Base-by-base conservation (phyloP, 2,888 invertebrate species). In the Tenodera sinensis region DNA sequence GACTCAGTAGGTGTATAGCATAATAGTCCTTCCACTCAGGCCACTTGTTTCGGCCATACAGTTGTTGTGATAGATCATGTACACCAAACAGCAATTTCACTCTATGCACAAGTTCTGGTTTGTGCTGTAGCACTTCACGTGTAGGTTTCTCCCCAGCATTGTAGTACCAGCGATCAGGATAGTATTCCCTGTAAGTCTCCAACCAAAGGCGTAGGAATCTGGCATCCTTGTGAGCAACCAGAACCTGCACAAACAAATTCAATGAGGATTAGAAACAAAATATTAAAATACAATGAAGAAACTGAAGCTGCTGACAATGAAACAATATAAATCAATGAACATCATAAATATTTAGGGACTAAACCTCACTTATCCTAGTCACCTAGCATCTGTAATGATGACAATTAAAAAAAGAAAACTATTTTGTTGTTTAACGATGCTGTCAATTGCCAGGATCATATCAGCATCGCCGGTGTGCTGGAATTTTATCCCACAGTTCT, bases 81-180 rank as follows among this genome's bases (percentile, higher is more conserved):
- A 87, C 87, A 4, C 87, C 87, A 82, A 87, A 87, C 28, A 83
- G 27, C 1, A 15, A 8, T 71, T 34, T 81, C 54, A 87, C 87
- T 82, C 87, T 81, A 25, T 87, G 87, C 87, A 87, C 87, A n/a
- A 87, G 30, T 30, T 87, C 87, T 34, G 87, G 87, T 87, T 34
- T 87, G 87, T 82, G 83, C 87, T 83, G 83, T 2, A 87, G 87
- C 34, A 87, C 83, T 34, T 87, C 87, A 12, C 83, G 81, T 42
- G 87, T 87, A 14, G 87, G 87, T 87, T 87, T 87, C 30, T 87
- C 87, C 1, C 87, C 87, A 14, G 87, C 87, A 42, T 87, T 87
- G 27, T 42, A 87, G n/a, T 87, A 87, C 87, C 87, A 87, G 12
- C 87, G 20, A 27, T 87, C 28, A 9, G 87, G 87, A n/a, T 87